Conservation (phyloP, 2,113 vertebrate species). For the Gila orcuttii region DNA sequence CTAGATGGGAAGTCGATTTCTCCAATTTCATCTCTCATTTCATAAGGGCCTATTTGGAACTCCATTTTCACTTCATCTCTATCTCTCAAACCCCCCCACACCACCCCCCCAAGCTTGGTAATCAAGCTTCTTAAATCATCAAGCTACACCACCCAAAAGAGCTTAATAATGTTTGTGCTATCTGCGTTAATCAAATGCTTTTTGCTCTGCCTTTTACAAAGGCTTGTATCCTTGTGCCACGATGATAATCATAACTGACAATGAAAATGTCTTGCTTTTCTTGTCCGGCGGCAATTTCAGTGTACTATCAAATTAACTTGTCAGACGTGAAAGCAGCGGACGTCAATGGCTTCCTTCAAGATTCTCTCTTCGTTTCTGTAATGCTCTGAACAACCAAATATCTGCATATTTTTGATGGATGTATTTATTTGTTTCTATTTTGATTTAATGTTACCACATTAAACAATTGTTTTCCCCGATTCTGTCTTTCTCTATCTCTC, state of each 20-base stretch:
- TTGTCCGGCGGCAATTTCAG: constrained; percentile 54
- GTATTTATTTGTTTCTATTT: not conserved
- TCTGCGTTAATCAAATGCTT: constrained; percentile 54
- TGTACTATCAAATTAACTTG: constrained; percentile 61
- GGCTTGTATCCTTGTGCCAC: constrained; percentile 37
- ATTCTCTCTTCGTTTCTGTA: not conserved
- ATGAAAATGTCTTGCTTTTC: constrained; percentile 58
- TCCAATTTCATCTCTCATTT: constrained; percentile 36
- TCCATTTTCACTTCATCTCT: not conserved
- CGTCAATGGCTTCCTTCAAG: constrained; percentile 46
- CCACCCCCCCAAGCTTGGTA: not conserved
- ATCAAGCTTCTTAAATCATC: constrained; percentile 30
- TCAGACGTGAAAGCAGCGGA: constrained; percentile 50
- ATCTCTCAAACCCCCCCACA: not conserved
- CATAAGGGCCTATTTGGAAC: not conserved
- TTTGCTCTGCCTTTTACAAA: constrained; percentile 46
- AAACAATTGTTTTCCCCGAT: not conserved
- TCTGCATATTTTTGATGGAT: not conserved
- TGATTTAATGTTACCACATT: constrained; percentile 17
- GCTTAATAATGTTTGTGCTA: constrained; percentile 49
- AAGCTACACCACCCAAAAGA: constrained; percentile 25
- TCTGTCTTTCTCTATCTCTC: not conserved
- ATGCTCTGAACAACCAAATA: not conserved
- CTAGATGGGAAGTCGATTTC: constrained; percentile 35
- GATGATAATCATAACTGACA: constrained; percentile 60